These are phyloP conservation scores for Falco punctatus DNA, from an alignment of 2,113 vertebrate genomes.

Conservation along the genomic window DNA sequence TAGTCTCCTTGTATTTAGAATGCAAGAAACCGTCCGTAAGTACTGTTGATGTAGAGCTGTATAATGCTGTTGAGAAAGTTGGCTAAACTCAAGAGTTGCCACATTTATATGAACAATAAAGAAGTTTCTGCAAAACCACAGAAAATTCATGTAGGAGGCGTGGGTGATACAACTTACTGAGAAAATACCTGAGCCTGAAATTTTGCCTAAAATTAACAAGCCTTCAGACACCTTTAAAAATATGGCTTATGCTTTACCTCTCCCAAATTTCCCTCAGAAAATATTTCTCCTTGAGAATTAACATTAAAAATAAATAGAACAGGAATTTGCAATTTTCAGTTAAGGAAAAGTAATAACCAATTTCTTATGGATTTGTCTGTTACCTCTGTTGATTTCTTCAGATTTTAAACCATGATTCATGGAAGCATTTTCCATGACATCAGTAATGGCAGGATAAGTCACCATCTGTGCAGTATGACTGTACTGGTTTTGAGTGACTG, in stretches of 20 bases:
- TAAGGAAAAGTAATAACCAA: not conserved
- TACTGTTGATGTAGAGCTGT: not conserved
- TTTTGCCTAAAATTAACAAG: not conserved
- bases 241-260: not conserved
- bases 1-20: not conserved
- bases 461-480: not conserved
- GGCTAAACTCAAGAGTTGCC: not conserved
- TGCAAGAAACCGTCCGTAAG: not conserved
- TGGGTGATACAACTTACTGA: not conserved
- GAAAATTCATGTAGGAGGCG: fast-evolving
- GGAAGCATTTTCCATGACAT: not conserved
- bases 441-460: not conserved
- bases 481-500: not conserved
- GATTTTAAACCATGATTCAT: not conserved
- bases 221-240: not conserved
- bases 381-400: not conserved
- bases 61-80: not conserved
- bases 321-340: not conserved
- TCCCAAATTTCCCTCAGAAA: not conserved
- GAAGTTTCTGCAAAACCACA: not conserved
- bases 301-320: not conserved
- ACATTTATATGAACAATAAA: not conserved
- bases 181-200: not conserved
- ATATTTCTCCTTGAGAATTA: not conserved
- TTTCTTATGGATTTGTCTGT: not conserved